Evolutionary conservation across 2,113 vertebrate species (phyloP).

Genomic region (Perognathus longimembris): DNA sequence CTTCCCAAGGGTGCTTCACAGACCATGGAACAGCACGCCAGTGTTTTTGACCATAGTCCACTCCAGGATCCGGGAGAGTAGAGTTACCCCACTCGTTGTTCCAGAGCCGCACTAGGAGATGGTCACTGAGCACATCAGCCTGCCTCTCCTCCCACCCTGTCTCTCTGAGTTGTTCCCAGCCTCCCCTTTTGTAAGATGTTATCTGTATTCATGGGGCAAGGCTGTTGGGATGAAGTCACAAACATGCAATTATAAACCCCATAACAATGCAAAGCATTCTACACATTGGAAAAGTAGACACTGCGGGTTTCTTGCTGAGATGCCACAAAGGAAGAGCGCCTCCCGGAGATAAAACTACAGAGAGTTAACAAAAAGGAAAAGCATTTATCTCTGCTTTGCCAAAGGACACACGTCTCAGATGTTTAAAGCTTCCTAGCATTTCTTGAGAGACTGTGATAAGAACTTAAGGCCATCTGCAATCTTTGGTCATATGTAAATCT

Average conservation of each 20-base stretch:
- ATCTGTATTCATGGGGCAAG: conserved; percentile 74
- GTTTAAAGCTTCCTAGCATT: conserved; percentile 37
- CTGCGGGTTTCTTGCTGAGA: conserved; percentile 68
- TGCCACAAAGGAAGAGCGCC: conserved; percentile 56
- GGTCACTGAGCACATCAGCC: conserved; percentile 69
- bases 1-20: conserved; percentile 77
- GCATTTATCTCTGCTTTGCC: conserved; percentile 51
- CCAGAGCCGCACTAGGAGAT: conserved; percentile 54
- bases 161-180: conserved; percentile 48
- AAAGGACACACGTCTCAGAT: conserved; percentile 14
- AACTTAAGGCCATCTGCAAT: conserved; percentile 42
- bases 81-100: conserved; percentile 18
- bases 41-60: conserved; percentile 57
- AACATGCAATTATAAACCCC: conserved; percentile 76
- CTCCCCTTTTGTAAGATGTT: conserved; percentile 71
- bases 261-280: conserved; percentile 64
- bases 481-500: conserved; percentile 46
- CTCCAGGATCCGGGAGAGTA: conserved; percentile 13
- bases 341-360: conserved; percentile 55
- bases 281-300: conserved; percentile 63
- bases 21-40: conserved; percentile 75
- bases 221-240: conserved; percentile 72
- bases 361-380: conserved; percentile 43
- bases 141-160: conserved; percentile 63
- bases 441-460: conserved; percentile 46